Evolutionary conservation across 2,888 invertebrate species (phyloP), one percentile per base, ranked within the genome.

Genomic region (Schrankia costaestrigalis): DNA sequence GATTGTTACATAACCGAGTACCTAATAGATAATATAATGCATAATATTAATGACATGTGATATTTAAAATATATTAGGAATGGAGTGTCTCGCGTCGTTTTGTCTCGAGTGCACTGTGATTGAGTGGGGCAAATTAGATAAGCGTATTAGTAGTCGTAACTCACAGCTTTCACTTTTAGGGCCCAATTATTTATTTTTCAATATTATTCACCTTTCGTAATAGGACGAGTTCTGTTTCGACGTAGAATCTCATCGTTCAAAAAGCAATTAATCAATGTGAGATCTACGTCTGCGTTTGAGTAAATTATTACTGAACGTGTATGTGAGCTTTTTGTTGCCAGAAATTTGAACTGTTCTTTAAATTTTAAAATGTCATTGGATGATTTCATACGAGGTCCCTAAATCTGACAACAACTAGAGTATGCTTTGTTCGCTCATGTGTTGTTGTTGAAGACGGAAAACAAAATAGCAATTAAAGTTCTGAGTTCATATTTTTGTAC

Each of bases 1-100:
- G 70, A 67, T 57, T 56, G 53, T 83, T 84, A 81, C 74, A 71
- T 75, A 79, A 85, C 59, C 47, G 50, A 51, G 53, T n/a, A n/a
- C n/a, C 73, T 79, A 80, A 82, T 76, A 78, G 79, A 78, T 81
- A 82, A 83, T 74, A 77, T 80, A 81, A 83, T 74, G 72, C 76
- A 77, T 81, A 79, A 78, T 71, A 71, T 72, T 79, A 82, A 84
- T 82, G 80, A 83, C 77, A 72, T 71, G 75, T 77, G 74, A 81
- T 83, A 78, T 79, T 81, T 77, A 73, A 77, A 79, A 79, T 75
- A 71, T 79, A 78, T 75, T 73, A 75, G 71, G 64, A 69, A 73
- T 67, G 63, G 60, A 66, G 66, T 73, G 72, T 67, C 65, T 61
- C 63, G 58, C 55, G 56, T 63, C 67, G 54, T 58, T 62, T 65